Evolutionary conservation across 2,888 invertebrate species (phyloP), one percentile per base, ranked within the genome.

Genomic region (Pteria penguin): DNA sequence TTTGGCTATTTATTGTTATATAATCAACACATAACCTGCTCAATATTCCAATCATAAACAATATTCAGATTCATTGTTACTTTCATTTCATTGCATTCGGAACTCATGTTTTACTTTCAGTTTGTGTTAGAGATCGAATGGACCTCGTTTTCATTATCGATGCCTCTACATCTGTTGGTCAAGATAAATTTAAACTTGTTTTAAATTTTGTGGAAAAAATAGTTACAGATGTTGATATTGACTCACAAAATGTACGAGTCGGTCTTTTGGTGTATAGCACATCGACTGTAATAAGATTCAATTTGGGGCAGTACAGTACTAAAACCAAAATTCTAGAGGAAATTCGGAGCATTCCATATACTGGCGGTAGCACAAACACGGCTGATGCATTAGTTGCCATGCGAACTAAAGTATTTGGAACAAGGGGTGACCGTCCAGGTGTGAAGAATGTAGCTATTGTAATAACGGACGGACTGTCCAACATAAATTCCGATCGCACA

Each of bases 321-420:
- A 71, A 62, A 55, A 18, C 18, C 2, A 22, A 55, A 5, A 22
- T 63, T 14, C 27, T 55, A 29, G 54, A 62, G 27, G 71, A 58
- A 4, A 31, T 63, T 31, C 61, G 52, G 22, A 63, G 54, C 18
- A 24, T 55, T 24, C 54, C 27, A 32, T 71, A 63, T 29, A 71
- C 29, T 26, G 63, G 54, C 24, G 71, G 71, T 4, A 22, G 32
- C 14, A 45, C 71, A 24, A 71, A 71, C 52, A 71, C 63, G 4
- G 71, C 71, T 22, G 71, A 71, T 31, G 71, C 71, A 11, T 52
- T 71, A 26, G 24, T 63, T 52, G 71, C 71, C 4, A 52, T 61
- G 22, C 61, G 71, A 24, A 71, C 29, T 14, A 71, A 71, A 55
- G 63, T 71, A 2, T 71, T 71, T 22, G 45, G 29, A 18, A 55